Base-by-base conservation (phyloP, 2,888 invertebrate genomes). In the Drosophila prolongata region DNA sequence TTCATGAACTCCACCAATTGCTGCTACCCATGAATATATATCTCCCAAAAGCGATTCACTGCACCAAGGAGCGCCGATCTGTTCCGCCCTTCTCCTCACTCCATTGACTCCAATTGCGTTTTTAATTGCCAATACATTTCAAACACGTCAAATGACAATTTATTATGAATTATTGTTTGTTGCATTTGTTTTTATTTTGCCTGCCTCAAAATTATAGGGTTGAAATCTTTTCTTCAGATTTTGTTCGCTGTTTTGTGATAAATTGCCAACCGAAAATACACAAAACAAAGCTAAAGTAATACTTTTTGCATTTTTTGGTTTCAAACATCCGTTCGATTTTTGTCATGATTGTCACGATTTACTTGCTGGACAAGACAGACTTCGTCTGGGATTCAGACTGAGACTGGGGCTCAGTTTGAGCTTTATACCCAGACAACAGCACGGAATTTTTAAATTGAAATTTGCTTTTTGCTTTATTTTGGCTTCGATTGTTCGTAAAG, bases 301-400 rank as follows among this genome's bases (percentile, higher is more conserved):
- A 37, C 37, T 55, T 70, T 70, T 67, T 62, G 67, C 58, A 84
- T 76, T 83, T 83, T 66, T 86, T 68, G 67, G 66, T 71, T 73
- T 80, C 80, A 85, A 80, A 87, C 80, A 86, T 82, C 76, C 86
- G 80, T 83, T 86, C 73, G 74, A 80, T 77, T 88, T 66, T 66
- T 83, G 76, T 75, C 80, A 84, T 88, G 87, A 88, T 83, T 84
- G 84, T 84, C 84, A 88, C 84, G 84, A 84, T 86, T 84, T 79
- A 66, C 62, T 64, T 74, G 76, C 87, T 72, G 86, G 66, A 74
- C 83, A 78, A 74, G 73, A 80, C 74, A 75, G 42, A 46, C 54
- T 53, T 24, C 27, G 53, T 47, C 56, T 57, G 43, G 35, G 80
- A 64, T 50, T 70, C 65, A 66, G 68, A 53, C 65, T 9, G 40